phyloP scores from a whole-genome alignment of 2,888 invertebrate genomes.

The Papilio gigon region DNA sequence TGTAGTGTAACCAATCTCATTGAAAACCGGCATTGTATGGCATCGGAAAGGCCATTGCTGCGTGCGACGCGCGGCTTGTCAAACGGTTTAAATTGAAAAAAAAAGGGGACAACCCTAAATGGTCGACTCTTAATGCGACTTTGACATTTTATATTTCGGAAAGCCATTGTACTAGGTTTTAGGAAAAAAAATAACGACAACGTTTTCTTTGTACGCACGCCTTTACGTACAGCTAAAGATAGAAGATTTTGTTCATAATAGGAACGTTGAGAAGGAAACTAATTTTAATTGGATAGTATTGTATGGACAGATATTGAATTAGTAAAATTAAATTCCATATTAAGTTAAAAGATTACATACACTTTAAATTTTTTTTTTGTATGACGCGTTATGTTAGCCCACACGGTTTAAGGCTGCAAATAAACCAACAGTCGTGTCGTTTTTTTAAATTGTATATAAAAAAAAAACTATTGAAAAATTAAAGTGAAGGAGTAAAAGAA shows the following conservation, averaged over 20 bases:
- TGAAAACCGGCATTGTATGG: slow-evolving; percentile 78
- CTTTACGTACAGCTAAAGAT: slow-evolving; percentile 1
- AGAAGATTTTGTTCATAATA: slow-evolving; percentile 10
- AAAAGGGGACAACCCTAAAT: slow-evolving; percentile 77
- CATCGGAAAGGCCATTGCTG: slow-evolving; percentile 75
- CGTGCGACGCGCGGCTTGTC: slow-evolving; percentile 76
- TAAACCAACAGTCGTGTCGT: too few relatives aligned
- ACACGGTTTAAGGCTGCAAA: too few relatives aligned
- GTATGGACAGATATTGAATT: not conserved
- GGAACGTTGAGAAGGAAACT: slow-evolving; percentile 4
- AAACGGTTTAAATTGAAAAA: slow-evolving; percentile 81
- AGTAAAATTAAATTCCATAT: not conserved
- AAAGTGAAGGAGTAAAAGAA: too few relatives aligned
- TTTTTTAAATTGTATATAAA: too few relatives aligned
- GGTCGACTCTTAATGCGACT: slow-evolving; percentile 59
- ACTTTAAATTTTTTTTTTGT: not conserved
- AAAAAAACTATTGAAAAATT: too few relatives aligned
- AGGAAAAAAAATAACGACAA: slow-evolving; percentile 48
- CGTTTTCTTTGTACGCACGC: slow-evolving; percentile 31
- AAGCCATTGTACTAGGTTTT: slow-evolving; percentile 62
- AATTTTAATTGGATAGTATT: slow-evolving; percentile 18
- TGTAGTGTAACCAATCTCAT: slow-evolving; percentile 83
- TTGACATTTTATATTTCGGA: slow-evolving; percentile 77
- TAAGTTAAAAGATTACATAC: not conserved
- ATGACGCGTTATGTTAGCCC: too few relatives aligned